Percentiles rank a stretch among this genome's conserved stretches.
phyloP scores from a whole-genome alignment of 2,888 invertebrate species.

The Phanerotoma sp. region DNA sequence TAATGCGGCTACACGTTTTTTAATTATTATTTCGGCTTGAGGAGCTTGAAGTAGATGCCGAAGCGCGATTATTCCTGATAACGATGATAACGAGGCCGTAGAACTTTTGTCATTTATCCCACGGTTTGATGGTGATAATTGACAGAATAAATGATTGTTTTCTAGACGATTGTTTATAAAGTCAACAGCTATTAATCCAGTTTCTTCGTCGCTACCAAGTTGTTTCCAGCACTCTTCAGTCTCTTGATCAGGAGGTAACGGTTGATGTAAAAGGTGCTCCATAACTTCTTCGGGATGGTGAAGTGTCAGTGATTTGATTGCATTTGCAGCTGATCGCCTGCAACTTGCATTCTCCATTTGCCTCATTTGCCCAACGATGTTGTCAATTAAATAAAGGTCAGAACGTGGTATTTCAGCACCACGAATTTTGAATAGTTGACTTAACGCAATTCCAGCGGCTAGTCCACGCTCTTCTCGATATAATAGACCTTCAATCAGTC shows the following conservation, averaged over 20 bases:
- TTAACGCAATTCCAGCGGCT: slow-evolving; percentile 46
- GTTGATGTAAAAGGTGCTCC: slow-evolving; percentile 46
- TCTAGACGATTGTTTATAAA: slow-evolving; percentile 43
- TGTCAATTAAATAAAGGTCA: slow-evolving; percentile 46
- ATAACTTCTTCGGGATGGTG: slow-evolving; percentile 48
- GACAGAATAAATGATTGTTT: slow-evolving; percentile 40
- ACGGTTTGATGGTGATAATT: slow-evolving; percentile 28
- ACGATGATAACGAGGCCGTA: slow-evolving; percentile 41
- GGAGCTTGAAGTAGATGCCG: slow-evolving; percentile 45
- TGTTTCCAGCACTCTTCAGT: slow-evolving; percentile 50
- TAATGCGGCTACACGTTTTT: slow-evolving; percentile 39
- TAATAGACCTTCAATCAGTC: slow-evolving; percentile 46
- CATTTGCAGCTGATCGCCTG: slow-evolving; percentile 40
- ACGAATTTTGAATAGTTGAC: slow-evolving; percentile 45
- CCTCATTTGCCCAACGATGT: slow-evolving; percentile 47
- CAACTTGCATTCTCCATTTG: slow-evolving; percentile 49
- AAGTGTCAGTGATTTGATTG: slow-evolving; percentile 42
- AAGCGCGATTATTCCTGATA: slow-evolving; percentile 44
- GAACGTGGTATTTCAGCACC: slow-evolving; percentile 48
- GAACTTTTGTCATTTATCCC: slow-evolving; percentile 23
- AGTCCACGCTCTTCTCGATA: slow-evolving; percentile 44
- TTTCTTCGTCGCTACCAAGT: slow-evolving; percentile 41
- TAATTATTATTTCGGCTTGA: slow-evolving; percentile 41
- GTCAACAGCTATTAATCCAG: slow-evolving; percentile 44
- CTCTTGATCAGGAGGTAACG: slow-evolving; percentile 46